These are phyloP conservation scores for Dipodomys stephensi DNA, from an alignment of 2,113 vertebrate genomes.

Conservation along the genomic window DNA sequence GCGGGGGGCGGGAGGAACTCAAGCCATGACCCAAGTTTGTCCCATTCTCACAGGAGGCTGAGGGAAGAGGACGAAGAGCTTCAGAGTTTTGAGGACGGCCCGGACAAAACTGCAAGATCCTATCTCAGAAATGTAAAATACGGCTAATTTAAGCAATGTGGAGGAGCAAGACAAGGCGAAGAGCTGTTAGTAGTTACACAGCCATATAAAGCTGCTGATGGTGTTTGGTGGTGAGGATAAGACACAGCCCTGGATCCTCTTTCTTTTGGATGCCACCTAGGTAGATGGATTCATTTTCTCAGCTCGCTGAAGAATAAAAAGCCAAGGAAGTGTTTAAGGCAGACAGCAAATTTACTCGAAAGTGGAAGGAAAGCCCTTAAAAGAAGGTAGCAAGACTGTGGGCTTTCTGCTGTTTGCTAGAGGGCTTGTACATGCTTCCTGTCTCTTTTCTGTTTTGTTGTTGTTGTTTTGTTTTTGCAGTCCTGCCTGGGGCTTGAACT, in stretches of 20 bases:
- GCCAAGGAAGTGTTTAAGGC: too few relatives aligned
- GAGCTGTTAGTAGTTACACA: neutral
- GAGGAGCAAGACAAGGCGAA: neutral
- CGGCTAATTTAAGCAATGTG: neutral
- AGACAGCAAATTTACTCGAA: too few relatives aligned
- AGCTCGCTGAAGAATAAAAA: too few relatives aligned
- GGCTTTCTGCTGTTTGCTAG: too few relatives aligned
- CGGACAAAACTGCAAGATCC: neutral
- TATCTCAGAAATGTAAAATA: neutral
- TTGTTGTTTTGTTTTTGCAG: too few relatives aligned
- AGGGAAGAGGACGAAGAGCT: neutral
- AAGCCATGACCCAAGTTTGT: neutral
- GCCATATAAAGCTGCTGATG: neutral
- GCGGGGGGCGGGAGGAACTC: neutral
- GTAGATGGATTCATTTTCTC: too few relatives aligned
- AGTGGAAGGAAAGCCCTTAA: too few relatives aligned
- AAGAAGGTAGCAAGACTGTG: too few relatives aligned
- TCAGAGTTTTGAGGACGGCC: neutral
- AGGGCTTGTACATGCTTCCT: too few relatives aligned
- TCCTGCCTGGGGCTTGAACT: too few relatives aligned
- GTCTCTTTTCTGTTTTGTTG: too few relatives aligned
- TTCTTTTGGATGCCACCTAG: too few relatives aligned
- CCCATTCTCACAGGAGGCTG: neutral
- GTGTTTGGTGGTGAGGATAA: accelerated
- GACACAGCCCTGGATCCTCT: neutral